Evolutionary conservation across 2,113 vertebrate genomes (phyloP).

Genomic region (Dasyurus viverrinus): DNA sequence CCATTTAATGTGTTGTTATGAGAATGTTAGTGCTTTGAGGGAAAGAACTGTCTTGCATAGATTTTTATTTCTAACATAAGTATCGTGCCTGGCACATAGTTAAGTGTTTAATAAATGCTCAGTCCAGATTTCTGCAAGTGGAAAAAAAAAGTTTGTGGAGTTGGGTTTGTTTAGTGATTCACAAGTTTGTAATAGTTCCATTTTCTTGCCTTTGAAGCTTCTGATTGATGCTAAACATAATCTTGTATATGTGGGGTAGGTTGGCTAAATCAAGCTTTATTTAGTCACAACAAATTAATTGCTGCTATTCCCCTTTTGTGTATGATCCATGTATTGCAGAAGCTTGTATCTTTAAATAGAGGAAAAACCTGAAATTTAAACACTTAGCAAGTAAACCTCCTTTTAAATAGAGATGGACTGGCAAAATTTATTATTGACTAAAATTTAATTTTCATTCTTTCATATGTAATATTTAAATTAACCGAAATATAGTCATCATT

Average conservation of each 20-base stretch:
- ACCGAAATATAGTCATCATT: not conserved
- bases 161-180: not conserved
- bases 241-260: not conserved
- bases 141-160: not conserved
- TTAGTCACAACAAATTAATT: not conserved
- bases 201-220: not conserved
- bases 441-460: conserved; percentile 32
- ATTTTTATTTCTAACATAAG: not conserved
- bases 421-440: conserved; percentile 45
- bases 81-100: not conserved
- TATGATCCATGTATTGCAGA: not conserved
- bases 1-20: not conserved
- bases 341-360: conserved; percentile 17
- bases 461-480: conserved; percentile 1
- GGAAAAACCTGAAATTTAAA: not conserved
- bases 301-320: not conserved
- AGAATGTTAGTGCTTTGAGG: not conserved
- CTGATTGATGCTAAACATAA: not conserved
- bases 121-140: not conserved
- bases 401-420: not conserved
- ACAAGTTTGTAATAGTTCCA: not conserved
- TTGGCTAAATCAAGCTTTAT: not conserved
- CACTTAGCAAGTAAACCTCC: conserved; percentile 1
- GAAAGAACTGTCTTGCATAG: not conserved
- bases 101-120: not conserved